Evolutionary conservation across 2,888 invertebrate genomes (phyloP).

Genomic region (Heliconius hortense): DNA sequence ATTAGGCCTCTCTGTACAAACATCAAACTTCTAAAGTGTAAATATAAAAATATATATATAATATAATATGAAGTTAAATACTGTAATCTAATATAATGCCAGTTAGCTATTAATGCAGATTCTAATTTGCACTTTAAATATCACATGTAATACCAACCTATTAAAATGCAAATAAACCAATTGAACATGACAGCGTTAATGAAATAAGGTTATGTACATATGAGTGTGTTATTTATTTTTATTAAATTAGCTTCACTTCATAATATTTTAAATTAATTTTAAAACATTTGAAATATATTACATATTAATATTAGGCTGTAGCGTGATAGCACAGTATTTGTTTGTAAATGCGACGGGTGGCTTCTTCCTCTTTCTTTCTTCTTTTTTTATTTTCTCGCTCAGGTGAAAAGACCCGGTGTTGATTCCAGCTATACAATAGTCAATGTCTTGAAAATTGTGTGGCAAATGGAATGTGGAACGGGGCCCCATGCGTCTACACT

Average conservation of each 20-base stretch:
- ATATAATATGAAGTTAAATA: constrained; percentile 32
- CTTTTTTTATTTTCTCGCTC: background rate
- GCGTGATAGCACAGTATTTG: background rate
- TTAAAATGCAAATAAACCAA: constrained; percentile 44
- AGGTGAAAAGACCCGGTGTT: background rate
- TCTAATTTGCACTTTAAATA: constrained; percentile 47
- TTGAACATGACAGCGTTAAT: constrained; percentile 37
- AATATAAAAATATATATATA: background rate
- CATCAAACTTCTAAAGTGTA: background rate
- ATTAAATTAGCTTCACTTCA: background rate
- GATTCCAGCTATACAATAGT: background rate
- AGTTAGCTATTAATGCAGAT: constrained; percentile 43
- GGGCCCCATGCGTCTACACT: background rate
- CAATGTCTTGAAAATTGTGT: background rate
- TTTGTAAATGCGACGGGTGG: too few species aligned
- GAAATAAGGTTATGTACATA: constrained; percentile 22
- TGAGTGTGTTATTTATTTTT: constrained; percentile 1
- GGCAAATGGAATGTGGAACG: too few species aligned
- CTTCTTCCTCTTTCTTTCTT: too few species aligned
- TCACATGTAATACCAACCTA: constrained; percentile 42
- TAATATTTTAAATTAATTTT: background rate
- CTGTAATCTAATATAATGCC: constrained; percentile 38
- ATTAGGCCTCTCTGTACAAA: background rate
- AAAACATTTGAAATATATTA: background rate
- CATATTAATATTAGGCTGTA: background rate